phyloP scores from a whole-genome alignment of 2,888 invertebrate genomes.

The Lingula anatina region DNA sequence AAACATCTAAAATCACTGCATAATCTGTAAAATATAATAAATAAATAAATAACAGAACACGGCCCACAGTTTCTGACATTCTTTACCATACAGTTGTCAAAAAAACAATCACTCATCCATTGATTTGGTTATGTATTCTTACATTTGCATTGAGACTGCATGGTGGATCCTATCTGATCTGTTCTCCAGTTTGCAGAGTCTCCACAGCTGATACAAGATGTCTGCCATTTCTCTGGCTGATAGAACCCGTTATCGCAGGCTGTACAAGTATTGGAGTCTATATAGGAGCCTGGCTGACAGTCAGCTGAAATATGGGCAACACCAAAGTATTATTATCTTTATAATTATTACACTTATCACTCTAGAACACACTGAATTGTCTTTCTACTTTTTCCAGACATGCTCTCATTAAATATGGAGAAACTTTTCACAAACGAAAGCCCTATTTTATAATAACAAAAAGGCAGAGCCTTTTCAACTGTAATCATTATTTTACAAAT shows the following conservation, averaged over 20 bases:
- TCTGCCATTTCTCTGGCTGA: conserved; percentile 59
- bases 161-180: conserved; percentile 5
- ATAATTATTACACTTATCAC: too few species aligned
- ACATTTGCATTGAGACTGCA: conserved; percentile 9
- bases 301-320: conserved; percentile 48
- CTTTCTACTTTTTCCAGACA: too few species aligned
- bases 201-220: conserved; percentile 67
- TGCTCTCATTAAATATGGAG: too few species aligned
- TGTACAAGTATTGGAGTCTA: conserved; percentile 66
- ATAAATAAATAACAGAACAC: neutral
- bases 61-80: too few species aligned
- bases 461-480: too few species aligned
- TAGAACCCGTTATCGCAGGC: conserved; percentile 62
- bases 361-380: too few species aligned
- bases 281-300: conserved; percentile 82
- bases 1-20: too few species aligned
- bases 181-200: conserved; percentile 9
- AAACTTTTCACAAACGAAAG: too few species aligned
- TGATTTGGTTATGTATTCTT: conserved; percentile 1
- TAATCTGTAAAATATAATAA: neutral
- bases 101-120: neutral
- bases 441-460: too few species aligned
- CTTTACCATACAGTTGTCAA: too few species aligned
- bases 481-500: too few species aligned
- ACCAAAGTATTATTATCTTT: too few species aligned